These are phyloP conservation scores for Watsonalla cultraria DNA, from an alignment of 2,888 invertebrate genomes.

Conservation along the genomic window DNA sequence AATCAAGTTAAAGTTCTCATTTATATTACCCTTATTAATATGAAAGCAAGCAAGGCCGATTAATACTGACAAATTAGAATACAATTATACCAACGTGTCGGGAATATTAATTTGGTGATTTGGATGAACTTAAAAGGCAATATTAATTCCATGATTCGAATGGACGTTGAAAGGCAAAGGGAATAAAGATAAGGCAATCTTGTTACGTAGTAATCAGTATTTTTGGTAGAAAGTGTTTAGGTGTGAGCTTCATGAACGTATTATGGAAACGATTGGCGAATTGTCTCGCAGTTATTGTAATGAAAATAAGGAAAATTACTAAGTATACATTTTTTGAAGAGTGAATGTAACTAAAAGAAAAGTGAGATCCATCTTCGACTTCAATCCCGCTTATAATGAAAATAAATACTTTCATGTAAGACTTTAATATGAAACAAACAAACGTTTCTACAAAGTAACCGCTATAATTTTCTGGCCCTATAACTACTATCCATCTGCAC, in stretches of 20 bases:
- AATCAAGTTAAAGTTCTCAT: slow-evolving; percentile 3
- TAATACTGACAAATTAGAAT: slow-evolving; percentile 28
- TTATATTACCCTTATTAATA: slow-evolving; percentile 24
- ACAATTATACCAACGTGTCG: slow-evolving; percentile 17
- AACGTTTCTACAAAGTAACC: too few species aligned
- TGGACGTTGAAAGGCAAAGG: background rate
- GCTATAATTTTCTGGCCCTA: too few species aligned
- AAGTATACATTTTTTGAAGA: too few species aligned
- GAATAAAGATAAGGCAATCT: background rate
- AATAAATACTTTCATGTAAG: too few species aligned
- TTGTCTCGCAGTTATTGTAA: background rate
- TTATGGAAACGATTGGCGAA: background rate
- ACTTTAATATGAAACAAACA: too few species aligned
- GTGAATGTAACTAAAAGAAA: too few species aligned
- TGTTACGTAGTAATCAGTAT: background rate
- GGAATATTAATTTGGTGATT: slow-evolving; percentile 27
- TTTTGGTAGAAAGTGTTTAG: background rate
- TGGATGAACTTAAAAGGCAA: background rate
- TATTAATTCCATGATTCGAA: slow-evolving; percentile 10
- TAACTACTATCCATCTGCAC: too few species aligned
- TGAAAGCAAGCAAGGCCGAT: slow-evolving; percentile 19
- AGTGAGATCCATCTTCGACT: too few species aligned
- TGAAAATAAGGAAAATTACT: too few species aligned
- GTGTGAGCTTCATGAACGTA: background rate
- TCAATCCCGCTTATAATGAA: too few species aligned